Percentiles rank a stretch among this genome's conserved stretches.
These are phyloP conservation scores for Latrodectus elegans DNA, from an alignment of 2,888 invertebrate genomes.

Conservation along the genomic window DNA sequence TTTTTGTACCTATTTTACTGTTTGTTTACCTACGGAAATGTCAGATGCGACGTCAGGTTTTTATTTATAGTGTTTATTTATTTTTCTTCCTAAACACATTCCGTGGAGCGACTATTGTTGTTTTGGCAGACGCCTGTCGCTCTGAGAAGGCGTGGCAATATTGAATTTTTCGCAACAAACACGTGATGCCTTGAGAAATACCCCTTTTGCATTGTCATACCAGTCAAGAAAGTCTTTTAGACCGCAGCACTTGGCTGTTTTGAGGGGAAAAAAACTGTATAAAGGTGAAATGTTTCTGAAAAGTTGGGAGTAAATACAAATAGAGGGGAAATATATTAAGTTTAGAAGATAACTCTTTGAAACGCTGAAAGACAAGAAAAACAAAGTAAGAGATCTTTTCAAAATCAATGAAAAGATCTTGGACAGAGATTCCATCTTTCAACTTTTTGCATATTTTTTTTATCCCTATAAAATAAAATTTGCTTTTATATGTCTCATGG, in stretches of 20 bases:
- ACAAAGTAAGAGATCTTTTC: no score
- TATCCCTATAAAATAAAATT: no score
- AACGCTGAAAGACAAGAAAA: not conserved
- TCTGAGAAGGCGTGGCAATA: slow-evolving; percentile 25
- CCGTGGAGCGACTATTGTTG: not conserved
- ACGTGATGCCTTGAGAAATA: not conserved
- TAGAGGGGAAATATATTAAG: not conserved
- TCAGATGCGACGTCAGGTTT: slow-evolving; percentile 21
- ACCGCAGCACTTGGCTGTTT: not conserved
- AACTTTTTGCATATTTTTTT: no score
- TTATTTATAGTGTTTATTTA: slow-evolving; percentile 7
- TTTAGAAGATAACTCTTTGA: not conserved
- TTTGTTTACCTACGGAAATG: slow-evolving; percentile 42
- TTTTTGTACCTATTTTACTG: slow-evolving; percentile 6
- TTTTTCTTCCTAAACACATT: not conserved
- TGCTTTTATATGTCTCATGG: no score
- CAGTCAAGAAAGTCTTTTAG: not conserved
- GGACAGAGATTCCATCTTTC: no score
- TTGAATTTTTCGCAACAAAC: slow-evolving; percentile 32
- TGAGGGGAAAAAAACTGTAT: no score
- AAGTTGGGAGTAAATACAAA: no score
- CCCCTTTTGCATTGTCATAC: not conserved
- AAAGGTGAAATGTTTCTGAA: no score
- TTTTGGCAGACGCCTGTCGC: slow-evolving; percentile 31
- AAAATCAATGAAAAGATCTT: no score